These are phyloP conservation scores for Bradypodion pumilum DNA, from an alignment of 2,797 vertebrate genomes.

Conservation along the genomic window DNA sequence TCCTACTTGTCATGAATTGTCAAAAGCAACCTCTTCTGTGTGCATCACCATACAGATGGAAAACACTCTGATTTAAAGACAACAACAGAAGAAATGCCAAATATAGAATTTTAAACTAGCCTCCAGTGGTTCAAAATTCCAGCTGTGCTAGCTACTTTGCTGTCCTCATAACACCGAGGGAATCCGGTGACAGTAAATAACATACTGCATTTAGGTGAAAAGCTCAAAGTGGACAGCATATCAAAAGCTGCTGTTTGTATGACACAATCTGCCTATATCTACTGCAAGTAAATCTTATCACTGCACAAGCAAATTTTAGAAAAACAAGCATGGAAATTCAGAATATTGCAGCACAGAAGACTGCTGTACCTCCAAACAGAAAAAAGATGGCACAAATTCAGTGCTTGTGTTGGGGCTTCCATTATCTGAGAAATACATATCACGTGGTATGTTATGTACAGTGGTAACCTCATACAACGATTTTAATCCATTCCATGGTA, in stretches of 20 bases:
- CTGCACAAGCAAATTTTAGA: constrained; percentile 60
- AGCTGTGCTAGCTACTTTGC: constrained; percentile 42
- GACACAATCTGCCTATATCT: constrained; percentile 59
- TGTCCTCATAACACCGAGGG: constrained; percentile 56
- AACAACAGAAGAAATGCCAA: constrained; percentile 15
- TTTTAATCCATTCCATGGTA: no score
- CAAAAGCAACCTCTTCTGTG: background rate
- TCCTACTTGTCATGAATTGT: background rate
- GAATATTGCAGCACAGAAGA: constrained; percentile 59
- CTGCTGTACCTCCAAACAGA: constrained; percentile 55
- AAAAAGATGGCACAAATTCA: constrained; percentile 52
- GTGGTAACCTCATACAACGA: no score
- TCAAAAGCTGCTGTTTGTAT: constrained; percentile 57
- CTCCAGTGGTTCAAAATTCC: constrained; percentile 52
- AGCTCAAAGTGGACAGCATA: constrained; percentile 55
- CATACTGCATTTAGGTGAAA: constrained; percentile 49
- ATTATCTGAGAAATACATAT: constrained; percentile 56
- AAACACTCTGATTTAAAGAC: constrained; percentile 1
- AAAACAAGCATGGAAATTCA: constrained; percentile 69
- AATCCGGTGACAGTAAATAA: constrained; percentile 61
- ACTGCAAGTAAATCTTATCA: constrained; percentile 64
- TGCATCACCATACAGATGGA: background rate
- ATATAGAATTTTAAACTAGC: constrained; percentile 43
- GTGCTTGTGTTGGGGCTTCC: constrained; percentile 59
- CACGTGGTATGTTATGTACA: constrained; percentile 43